These are phyloP conservation scores for Carposina sasakii DNA, from an alignment of 1,140 invertebrate genomes.

Conservation along the genomic window DNA sequence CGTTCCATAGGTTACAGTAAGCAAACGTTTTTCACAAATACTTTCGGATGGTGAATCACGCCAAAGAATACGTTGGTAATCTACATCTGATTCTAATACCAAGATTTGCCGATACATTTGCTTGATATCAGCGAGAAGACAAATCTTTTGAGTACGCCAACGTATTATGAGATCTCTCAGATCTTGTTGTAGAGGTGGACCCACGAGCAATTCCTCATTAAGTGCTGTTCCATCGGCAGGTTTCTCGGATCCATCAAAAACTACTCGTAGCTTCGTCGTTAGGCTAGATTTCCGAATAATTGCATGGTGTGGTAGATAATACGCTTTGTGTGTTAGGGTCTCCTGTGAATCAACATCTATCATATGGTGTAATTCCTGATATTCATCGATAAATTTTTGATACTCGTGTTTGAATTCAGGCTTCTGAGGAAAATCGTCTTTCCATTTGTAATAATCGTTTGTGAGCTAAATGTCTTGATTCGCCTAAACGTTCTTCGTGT, in stretches of 20 bases:
- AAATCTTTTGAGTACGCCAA: conserved; percentile 9
- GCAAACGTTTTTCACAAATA: conserved; percentile 16
- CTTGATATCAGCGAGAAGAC: conserved; percentile 10
- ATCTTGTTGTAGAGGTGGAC: conserved; percentile 15
- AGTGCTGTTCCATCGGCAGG: conserved; percentile 7
- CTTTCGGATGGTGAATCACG: conserved; percentile 7
- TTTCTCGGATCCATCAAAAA: conserved; percentile 14
- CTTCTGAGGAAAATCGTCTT: conserved; percentile 7
- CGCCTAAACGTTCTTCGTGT: not conserved
- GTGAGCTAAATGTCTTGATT: conserved; percentile 11
- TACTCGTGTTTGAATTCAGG: conserved; percentile 9
- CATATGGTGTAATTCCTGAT: conserved; percentile 13
- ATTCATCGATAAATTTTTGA: conserved; percentile 13
- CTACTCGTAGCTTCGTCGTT: conserved; percentile 6
- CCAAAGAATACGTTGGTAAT: conserved; percentile 34
- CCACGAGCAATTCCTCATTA: conserved; percentile 13
- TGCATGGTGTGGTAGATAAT: conserved; percentile 15
- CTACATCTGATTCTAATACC: conserved; percentile 8
- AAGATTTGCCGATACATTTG: conserved; percentile 13
- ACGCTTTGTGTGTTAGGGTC: conserved; percentile 4
- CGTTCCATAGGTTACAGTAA: conserved; percentile 31
- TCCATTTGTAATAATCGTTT: conserved; percentile 15
- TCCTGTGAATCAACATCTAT: conserved; percentile 4
- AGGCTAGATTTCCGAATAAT: conserved; percentile 2
- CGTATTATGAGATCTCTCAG: conserved; percentile 14